Conservation (phyloP, 2,888 invertebrate species). For the Drosophila neonasuta region DNA sequence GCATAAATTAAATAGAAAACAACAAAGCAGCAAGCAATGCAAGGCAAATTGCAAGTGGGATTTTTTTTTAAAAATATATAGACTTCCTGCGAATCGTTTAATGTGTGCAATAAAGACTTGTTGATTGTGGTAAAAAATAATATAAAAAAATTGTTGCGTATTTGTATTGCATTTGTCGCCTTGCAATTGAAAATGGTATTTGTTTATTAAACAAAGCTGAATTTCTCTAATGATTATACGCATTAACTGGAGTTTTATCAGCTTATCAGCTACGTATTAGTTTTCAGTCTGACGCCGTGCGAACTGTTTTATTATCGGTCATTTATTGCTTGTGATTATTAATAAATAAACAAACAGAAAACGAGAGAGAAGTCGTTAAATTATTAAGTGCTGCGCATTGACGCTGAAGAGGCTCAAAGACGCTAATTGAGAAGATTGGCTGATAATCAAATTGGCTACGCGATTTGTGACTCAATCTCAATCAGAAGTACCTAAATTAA, state of each 20-base stretch:
- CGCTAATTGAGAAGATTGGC: constrained; percentile 52
- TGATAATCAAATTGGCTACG: constrained; percentile 52
- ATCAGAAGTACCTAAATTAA: not conserved
- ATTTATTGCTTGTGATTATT: constrained; percentile 34
- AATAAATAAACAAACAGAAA: constrained; percentile 26
- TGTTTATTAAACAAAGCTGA: constrained; percentile 21
- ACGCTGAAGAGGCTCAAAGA: constrained; percentile 19
- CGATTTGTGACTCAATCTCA: constrained; percentile 20
- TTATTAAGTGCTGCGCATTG: constrained; percentile 14
- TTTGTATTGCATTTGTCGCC: not conserved
- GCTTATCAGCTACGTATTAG: constrained; percentile 24
- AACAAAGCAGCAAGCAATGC: constrained; percentile 1
- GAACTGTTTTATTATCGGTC: constrained; percentile 44
- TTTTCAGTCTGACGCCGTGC: not conserved
- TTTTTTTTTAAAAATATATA: constrained; percentile 10
- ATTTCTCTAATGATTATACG: constrained; percentile 14
- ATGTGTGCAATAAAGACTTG: constrained; percentile 9
- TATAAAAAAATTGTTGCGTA: not conserved
- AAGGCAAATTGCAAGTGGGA: constrained; percentile 3
- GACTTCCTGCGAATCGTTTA: not conserved
- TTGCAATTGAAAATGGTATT: not conserved
- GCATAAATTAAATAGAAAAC: constrained; percentile 31
- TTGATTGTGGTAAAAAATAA: constrained; percentile 1
- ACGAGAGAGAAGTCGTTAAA: constrained; percentile 11
- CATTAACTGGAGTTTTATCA: constrained; percentile 13